A percentile compares a stretch with the other conserved stretches of the same genome.
phyloP scores from a whole-genome alignment of 1,140 invertebrate genomes.

The Babylonia areolata region DNA sequence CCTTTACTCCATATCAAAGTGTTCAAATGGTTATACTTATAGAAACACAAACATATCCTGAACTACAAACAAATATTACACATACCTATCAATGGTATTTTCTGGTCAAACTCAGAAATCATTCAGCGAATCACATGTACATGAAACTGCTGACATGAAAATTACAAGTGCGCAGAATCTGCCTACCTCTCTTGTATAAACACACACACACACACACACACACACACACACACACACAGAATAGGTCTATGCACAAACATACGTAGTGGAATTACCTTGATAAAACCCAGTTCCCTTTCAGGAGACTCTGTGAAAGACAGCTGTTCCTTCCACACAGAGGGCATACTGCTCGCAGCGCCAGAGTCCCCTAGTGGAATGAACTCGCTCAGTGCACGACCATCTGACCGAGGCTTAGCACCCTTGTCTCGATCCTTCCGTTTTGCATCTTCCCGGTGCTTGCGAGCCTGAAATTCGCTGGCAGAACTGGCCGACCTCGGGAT shows the following conservation, averaged over 20 bases:
- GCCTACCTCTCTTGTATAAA: no score
- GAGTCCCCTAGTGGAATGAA: slow-evolving; percentile 57
- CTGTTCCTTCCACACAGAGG: slow-evolving; percentile 55
- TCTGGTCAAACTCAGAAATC: no score
- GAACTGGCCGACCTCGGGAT: slow-evolving; percentile 56
- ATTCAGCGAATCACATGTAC: no score
- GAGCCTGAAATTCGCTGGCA: slow-evolving; percentile 59
- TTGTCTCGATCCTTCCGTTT: slow-evolving; percentile 48
- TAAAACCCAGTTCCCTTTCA: slow-evolving; percentile 55
- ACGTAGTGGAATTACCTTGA: slow-evolving; percentile 59
- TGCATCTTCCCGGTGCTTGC: slow-evolving; percentile 40
- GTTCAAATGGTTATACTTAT: no score
- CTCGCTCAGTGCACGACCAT: slow-evolving; percentile 48
- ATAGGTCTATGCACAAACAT: no score
- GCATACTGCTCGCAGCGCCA: slow-evolving; percentile 55
- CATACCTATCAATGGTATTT: no score
- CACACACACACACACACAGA: slow-evolving; percentile 4
- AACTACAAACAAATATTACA: no score
- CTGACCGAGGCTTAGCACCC: slow-evolving; percentile 46
- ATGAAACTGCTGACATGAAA: no score
- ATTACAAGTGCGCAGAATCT: no score
- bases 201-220: not conserved
- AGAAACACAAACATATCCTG: no score
- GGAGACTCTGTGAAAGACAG: slow-evolving; percentile 52
- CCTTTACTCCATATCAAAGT: no score